A percentile compares a stretch with the other conserved stretches of the same genome.
Evolutionary conservation across 2,113 vertebrate genomes (phyloP).

Genomic region (Bambusicola thoracicus): DNA sequence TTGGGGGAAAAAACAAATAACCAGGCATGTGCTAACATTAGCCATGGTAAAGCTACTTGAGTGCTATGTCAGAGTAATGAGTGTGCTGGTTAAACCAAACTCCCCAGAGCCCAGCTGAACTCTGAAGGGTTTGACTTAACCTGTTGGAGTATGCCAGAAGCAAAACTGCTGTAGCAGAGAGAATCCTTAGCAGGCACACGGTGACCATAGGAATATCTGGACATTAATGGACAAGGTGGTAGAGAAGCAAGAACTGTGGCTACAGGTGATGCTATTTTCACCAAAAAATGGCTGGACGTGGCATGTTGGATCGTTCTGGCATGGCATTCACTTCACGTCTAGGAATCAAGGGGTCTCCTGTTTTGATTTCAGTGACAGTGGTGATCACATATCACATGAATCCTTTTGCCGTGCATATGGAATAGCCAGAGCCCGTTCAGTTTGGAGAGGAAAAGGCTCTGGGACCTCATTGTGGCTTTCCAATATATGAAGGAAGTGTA

Average conservation of each 20-base stretch:
- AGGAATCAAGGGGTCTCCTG: no score
- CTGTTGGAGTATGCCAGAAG: not conserved
- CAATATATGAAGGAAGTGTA: no score
- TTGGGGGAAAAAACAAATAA: not conserved
- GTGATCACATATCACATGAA: no score
- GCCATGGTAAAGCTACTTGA: not conserved
- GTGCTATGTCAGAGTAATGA: not conserved
- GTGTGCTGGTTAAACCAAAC: not conserved
- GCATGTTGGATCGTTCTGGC: no score
- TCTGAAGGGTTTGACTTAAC: not conserved
- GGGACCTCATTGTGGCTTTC: no score
- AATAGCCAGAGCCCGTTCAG: not conserved
- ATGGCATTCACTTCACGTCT: no score
- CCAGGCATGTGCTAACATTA: not conserved
- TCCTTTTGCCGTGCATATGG: not conserved
- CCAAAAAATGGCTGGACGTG: not conserved
- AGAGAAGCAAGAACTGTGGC: not conserved
- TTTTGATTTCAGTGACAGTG: no score
- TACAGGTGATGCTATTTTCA: not conserved
- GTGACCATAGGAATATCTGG: not conserved
- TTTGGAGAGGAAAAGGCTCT: no score
- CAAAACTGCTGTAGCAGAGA: not conserved
- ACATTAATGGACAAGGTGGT: not conserved
- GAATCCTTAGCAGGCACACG: accelerated
- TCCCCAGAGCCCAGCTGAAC: not conserved